These are phyloP conservation scores for Prionailurus bengalensis DNA, from an alignment of 2,113 vertebrate species.

Conservation along the genomic window DNA sequence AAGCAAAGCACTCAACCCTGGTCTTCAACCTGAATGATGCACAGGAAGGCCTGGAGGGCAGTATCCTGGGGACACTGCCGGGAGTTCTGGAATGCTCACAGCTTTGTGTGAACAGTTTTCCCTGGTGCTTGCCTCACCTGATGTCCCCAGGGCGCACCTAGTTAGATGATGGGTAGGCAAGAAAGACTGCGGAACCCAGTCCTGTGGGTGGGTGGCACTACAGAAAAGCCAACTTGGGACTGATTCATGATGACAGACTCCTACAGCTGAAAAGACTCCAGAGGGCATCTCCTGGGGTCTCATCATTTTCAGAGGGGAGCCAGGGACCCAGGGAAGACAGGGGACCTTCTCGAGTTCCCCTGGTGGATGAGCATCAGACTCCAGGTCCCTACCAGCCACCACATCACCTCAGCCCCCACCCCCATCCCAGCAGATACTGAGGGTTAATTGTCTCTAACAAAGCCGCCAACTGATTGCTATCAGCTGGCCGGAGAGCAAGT, in stretches of 20 bases:
- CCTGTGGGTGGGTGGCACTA: not conserved
- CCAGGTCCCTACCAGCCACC: not conserved
- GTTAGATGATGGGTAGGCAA: not conserved
- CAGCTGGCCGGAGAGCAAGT: not conserved
- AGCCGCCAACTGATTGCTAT: not conserved
- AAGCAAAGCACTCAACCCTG: not conserved
- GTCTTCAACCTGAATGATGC: too few species aligned
- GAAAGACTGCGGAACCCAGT: not conserved
- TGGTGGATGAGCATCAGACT: not conserved
- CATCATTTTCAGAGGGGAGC: not conserved
- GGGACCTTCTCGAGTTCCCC: not conserved
- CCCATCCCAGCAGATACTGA: not conserved
- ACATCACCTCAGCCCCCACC: not conserved
- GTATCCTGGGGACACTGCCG: not conserved
- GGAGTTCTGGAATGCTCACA: not conserved
- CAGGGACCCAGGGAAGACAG: not conserved
- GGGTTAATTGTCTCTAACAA: not conserved
- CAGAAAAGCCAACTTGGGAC: not conserved
- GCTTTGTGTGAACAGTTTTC: not conserved
- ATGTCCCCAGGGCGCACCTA: not conserved
- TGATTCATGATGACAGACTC: not conserved
- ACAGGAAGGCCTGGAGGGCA: too few species aligned
- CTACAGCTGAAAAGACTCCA: not conserved
- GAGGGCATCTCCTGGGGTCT: not conserved
- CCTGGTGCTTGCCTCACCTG: not conserved